Base-by-base conservation (phyloP, 2,113 vertebrate genomes). In the Colinus virginianus region DNA sequence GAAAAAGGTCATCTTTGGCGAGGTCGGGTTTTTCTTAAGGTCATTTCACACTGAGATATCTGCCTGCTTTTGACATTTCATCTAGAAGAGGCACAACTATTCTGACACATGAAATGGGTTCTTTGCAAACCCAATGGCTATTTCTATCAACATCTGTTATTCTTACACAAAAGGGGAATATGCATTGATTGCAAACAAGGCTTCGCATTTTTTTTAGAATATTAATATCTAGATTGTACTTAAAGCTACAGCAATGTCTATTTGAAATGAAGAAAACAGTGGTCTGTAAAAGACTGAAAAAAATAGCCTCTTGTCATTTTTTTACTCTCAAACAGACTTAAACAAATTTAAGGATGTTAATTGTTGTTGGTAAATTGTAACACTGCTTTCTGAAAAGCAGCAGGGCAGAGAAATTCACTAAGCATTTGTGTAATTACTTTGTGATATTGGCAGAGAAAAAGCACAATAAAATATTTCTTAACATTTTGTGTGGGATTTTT, bases 101-200 rank as follows among this genome's bases (percentile, higher is more conserved):
- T 95, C 96, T 97, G 97, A 98, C 98, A 98, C 96, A 94, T 68
- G 94, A 92, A 97, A 97, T 97, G 97, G 97, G 94, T 96, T 97
- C 97, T 97, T 96, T 96, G 94, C 94, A 96, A 97, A 97, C 97
- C 97, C 97, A 94, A 92, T 95, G 97, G 97, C 97, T 96, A 94
- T 97, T 97, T 96, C 97, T 87, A 97, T 97, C 97, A 97, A 96
- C 93, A 97, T 96, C 78, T 93, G 95, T 97, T 97, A 96, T 96
- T 97, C 95, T 95, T 96, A 95, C 94, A 92, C 48, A 48, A 95
- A 97, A 95, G 53, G 66, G 71, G 94, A 97, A 97, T 97, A 87
- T 88, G 95, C 92, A 88, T 85, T 96, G 97, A 97, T 96, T 79
- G 94, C 93, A 94, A 97, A 91, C 96, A 94, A 96, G 94, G 74